Evolutionary conservation across 2,113 vertebrate species (phyloP).

Genomic region (Elaphurus davidianus): DNA sequence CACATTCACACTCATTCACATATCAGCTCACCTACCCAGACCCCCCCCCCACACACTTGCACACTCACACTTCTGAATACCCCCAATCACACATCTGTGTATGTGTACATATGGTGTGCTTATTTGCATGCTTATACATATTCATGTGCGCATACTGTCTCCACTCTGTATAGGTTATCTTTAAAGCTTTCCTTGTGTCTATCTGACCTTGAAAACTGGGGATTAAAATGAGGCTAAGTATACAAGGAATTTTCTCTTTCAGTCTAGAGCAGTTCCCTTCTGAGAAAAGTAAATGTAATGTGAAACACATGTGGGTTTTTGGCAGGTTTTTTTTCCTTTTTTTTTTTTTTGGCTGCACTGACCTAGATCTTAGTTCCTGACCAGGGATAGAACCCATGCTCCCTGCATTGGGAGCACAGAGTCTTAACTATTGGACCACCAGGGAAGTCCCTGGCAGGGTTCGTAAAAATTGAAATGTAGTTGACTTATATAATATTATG

Average conservation of each 20-base stretch:
- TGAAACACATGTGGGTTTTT: background rate
- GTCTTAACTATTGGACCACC: background rate
- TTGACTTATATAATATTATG: background rate
- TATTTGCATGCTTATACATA: no score
- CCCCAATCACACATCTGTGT: background rate
- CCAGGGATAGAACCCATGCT: background rate
- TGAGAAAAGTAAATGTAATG: background rate
- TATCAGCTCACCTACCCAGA: background rate
- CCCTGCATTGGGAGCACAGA: background rate
- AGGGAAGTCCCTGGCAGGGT: background rate
- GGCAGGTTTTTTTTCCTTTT: background rate
- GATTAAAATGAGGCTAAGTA: background rate
- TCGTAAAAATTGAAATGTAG: background rate
- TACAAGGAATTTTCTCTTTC: background rate
- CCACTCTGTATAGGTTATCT: background rate
- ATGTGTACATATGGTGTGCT: accelerated
- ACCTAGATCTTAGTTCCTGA: background rate
- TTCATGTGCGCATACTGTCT: accelerated
- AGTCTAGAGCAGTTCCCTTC: background rate
- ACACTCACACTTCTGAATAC: background rate
- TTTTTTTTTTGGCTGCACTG: background rate
- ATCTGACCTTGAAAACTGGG: background rate
- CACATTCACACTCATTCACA: background rate
- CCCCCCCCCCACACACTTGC: background rate
- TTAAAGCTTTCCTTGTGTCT: background rate